A percentile compares a stretch with the other conserved stretches of the same genome.
phyloP scores from a whole-genome alignment of 35 echinoderm and acorn worm genomes.

The Patiria miniata region DNA sequence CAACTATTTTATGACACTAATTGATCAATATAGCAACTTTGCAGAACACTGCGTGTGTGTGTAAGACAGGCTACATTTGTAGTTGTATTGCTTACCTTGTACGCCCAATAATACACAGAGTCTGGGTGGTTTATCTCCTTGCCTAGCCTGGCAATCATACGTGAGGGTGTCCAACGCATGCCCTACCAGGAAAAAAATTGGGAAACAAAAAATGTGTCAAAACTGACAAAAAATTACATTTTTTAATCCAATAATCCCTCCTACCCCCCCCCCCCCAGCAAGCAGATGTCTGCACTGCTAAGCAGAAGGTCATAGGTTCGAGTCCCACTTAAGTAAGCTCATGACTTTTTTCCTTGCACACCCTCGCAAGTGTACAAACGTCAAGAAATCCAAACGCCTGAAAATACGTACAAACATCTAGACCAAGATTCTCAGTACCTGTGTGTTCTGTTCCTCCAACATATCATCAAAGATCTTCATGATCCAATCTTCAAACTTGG shows the following conservation, averaged over 20 bases:
- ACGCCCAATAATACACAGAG: constrained; percentile 94
- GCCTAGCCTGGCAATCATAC: constrained; percentile 88
- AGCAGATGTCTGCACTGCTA: no score
- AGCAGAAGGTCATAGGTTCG: no score
- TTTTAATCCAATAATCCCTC: no score
- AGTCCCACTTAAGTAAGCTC: no score
- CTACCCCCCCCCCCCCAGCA: no score
- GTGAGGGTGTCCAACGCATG: constrained; percentile 90
- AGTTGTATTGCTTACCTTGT: constrained; percentile 66
- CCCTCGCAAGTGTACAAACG: no score
- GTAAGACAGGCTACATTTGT: background rate
- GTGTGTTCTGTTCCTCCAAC: constrained; percentile 79
- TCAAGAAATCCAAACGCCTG: no score
- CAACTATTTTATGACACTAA: background rate
- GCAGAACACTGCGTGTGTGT: background rate
- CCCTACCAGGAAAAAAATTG: constrained; percentile 46
- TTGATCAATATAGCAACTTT: background rate
- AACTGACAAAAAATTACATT: no score
- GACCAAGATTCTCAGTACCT: constrained; percentile 63
- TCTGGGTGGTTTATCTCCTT: constrained; percentile 94
- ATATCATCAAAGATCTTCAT: constrained; percentile 87
- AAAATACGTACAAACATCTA: no score
- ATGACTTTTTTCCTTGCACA: no score
- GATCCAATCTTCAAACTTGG: constrained; percentile 96
- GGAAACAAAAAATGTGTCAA: constrained; percentile 22